Base-by-base conservation (phyloP, 2,888 invertebrate genomes). In the Agrotis puta region DNA sequence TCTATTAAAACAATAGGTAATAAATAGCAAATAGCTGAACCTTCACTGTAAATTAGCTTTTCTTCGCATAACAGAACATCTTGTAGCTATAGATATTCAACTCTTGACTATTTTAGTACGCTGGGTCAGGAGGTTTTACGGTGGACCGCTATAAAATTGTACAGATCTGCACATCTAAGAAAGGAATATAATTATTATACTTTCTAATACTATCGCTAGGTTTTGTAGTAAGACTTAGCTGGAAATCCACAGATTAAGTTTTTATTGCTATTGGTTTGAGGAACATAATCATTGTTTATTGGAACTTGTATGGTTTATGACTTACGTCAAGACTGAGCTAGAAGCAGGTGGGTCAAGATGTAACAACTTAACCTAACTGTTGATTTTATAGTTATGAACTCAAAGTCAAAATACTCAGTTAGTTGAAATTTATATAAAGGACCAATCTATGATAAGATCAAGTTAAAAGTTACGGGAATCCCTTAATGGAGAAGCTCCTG, bases 81-180 rank as follows among this genome's bases (percentile, higher is more conserved):
- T 58, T 57, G 51, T 50, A 39, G 51, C 47, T 68, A 69, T 75
- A 75, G 74, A 80, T 62, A 75, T 80, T 75, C 48, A 64, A 53
- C 53, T 64, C 33, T 74, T 51, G 13, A 39, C 20, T 64, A 61
- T 63, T 81, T 62, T 53, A 74, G 48, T 80, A 74, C 68, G 43
- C 39, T 48, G 48, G 76, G 69, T 80, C 50, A 77, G 3, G 75
- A 77, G 75, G 68, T 64, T 77, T 69, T 57, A 72, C 81, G 64
- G 61, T 58, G 2, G 18, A 53, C 62, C 81, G 76, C 76, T 75
- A 75, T 75, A 80, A 77, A 80, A 80, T 51, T 66, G 66, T 56
- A 48, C 20, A 54, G 45, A 79, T 62, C 57, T 51, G 57, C 57
- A 50, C 58, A 67, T 79, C 20, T 54, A 27, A 64, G 51, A 59